Evolutionary conservation across 2,888 invertebrate species (phyloP).

Genomic region (Epinotia brunnichana): DNA sequence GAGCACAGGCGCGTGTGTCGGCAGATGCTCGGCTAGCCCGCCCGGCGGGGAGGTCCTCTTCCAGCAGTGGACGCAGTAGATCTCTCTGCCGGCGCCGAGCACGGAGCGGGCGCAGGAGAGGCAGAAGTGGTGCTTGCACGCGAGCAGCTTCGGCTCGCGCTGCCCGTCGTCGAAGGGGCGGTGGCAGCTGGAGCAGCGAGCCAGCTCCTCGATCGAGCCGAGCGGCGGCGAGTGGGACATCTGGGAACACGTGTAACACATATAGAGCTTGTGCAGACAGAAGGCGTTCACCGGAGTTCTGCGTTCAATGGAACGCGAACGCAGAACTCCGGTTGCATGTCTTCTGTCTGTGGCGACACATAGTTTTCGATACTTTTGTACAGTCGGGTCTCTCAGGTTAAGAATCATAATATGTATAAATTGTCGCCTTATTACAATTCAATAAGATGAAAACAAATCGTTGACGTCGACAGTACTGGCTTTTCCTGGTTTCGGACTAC

Average conservation of each 20-base stretch:
- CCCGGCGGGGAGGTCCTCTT: slow-evolving; percentile 88
- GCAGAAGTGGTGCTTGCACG: slow-evolving; percentile 91
- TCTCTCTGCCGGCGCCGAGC: slow-evolving; percentile 86
- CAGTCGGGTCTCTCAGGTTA: no score
- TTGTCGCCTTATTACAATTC: no score
- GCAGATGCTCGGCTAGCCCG: slow-evolving; percentile 53
- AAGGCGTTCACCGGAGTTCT: no score
- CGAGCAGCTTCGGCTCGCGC: slow-evolving; percentile 88
- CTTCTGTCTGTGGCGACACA: no score
- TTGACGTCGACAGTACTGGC: no score
- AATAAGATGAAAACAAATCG: no score
- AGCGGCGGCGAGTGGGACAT: neutral
- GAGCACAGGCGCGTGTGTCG: neutral
- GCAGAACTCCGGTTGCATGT: no score
- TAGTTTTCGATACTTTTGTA: neutral
- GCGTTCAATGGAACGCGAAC: no score
- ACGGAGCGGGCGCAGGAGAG: slow-evolving; percentile 88
- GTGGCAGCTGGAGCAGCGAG: slow-evolving; percentile 11
- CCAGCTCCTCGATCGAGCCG: slow-evolving; percentile 13
- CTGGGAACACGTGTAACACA: neutral
- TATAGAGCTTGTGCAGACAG: no score
- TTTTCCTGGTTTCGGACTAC: no score
- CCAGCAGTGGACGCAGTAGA: slow-evolving; percentile 90
- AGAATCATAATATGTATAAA: no score
- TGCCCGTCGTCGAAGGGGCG: slow-evolving; percentile 66